Conservation (phyloP, 2,888 invertebrate species). For the Cataglyphis altisquamis region DNA sequence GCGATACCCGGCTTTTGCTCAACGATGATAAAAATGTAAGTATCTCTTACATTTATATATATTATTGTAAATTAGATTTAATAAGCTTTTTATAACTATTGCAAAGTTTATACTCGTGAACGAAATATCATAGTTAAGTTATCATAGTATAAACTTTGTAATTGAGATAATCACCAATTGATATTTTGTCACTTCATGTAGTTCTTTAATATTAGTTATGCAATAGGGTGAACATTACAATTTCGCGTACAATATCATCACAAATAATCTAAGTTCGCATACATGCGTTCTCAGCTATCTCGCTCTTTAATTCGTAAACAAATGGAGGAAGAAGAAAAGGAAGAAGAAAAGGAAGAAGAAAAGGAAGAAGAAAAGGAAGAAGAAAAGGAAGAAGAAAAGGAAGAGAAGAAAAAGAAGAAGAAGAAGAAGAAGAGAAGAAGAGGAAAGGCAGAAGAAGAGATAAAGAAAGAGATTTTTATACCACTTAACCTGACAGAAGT, state of each 20-base stretch:
- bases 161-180: background rate
- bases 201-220: background rate
- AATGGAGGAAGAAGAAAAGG: slow-evolving; percentile 14
- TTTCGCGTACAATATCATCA: background rate
- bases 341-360: background rate
- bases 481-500: slow-evolving; percentile 79
- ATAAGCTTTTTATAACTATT: background rate
- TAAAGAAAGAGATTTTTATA: background rate
- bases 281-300: background rate
- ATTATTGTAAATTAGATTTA: background rate
- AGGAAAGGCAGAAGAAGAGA: no score
- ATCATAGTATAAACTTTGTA: background rate
- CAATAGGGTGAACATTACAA: background rate
- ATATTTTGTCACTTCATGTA: background rate
- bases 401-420: background rate
- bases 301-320: background rate
- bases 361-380: no score
- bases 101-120: slow-evolving; percentile 1
- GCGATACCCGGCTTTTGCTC: background rate
- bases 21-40: background rate
- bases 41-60: background rate
- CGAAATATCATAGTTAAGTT: background rate
- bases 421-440: background rate
- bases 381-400: background rate
- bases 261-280: background rate